Base-by-base conservation (phyloP, 2,888 invertebrate species). In the Branchellion lobata region DNA sequence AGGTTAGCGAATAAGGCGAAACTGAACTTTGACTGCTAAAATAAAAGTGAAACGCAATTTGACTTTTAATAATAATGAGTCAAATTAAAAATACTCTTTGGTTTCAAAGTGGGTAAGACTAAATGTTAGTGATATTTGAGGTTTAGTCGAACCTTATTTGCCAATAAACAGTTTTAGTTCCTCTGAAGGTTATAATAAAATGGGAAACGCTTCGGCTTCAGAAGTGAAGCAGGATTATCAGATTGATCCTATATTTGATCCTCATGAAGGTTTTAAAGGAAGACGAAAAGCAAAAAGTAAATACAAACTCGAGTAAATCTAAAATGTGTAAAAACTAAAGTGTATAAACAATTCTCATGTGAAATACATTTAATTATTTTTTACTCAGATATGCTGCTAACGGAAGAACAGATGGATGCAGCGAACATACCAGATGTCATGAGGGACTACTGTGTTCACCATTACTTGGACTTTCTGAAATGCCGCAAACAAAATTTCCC, bases 251-350 rank as follows among this genome's bases (percentile, higher is more conserved):
- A 57, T 57, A 24, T 57, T 57, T 57, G 61, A 57, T 57, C 61
- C 61, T 57, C 61, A 57, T 57, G 61, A 57, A 24, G 61, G 61
- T 57, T 57, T 57, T n/a, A 57, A 57, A n/a, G 61, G 61, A 57
- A 57, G 21, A n/a, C 21, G 61, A 57, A 57, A 57, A 57, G 61
- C 61, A 57, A 57, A 57, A 57, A 57, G 61, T 57, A 18, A 24
- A 14, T 40, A 40, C 14, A 8, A 40, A 40, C 40, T 40, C 14
- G 5, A 40, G 5, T n/a, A n/a, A n/a, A n/a, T n/a, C n/a, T n/a
- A n/a, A n/a, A n/a, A n/a, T n/a, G n/a, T n/a, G n/a, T n/a, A n/a
- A n/a, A n/a, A n/a, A n/a, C n/a, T n/a, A n/a, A n/a, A n/a, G n/a
- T n/a, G n/a, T n/a, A n/a, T n/a, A n/a, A n/a, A n/a, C n/a, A n/a